Evolutionary conservation across 1,140 invertebrate genomes (phyloP), one percentile per base, ranked within the genome.

Genomic region (Ooceraea biroi): DNA sequence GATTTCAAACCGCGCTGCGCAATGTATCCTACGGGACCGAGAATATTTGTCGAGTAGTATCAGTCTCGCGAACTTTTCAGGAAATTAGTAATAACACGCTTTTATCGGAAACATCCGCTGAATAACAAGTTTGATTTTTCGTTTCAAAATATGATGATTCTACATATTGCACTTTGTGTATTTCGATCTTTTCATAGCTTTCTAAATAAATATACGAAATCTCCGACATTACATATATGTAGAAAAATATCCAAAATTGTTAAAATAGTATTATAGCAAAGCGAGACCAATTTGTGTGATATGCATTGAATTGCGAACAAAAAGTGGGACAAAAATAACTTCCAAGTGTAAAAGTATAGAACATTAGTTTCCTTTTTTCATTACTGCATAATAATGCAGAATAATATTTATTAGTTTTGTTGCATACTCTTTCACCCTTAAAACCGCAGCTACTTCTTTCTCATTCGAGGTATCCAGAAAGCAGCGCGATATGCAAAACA

Each of bases 401-500:
- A 19, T 44, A 74, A 60, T 14, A 30, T 61, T 61, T 30, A 46
- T 46, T 44, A 55, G 36, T 73, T 60, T 27, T 12, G 22, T 73
- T 14, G 19, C 7, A 25, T 58, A 36, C 12, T 30, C 41, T 44
- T 7, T 2, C 57, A 36, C 12, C n/a, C 41, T 60, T 11, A 5
- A 46, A 61, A 65, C 50, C 50, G 44, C 65, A 58, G 58, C 36
- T 22, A 1, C 14, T 25, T 14, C n/a, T 66, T 57, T 25, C 12
- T 46, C 58, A 30, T 76, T 50, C 48, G 25, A 0, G 27, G 44
- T 12, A 46, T 36, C n/a, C 36, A 52, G 58, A 50, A 25, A 78
- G 55, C 48, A n/a, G 68, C 41, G 41, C 19, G 57, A 68, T 41
- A 41, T 44, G 58, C 71, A 66, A 77, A 63, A 50, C 52, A 69